These are phyloP conservation scores for Brenthis ino DNA, from an alignment of 2,888 invertebrate species.

Conservation along the genomic window DNA sequence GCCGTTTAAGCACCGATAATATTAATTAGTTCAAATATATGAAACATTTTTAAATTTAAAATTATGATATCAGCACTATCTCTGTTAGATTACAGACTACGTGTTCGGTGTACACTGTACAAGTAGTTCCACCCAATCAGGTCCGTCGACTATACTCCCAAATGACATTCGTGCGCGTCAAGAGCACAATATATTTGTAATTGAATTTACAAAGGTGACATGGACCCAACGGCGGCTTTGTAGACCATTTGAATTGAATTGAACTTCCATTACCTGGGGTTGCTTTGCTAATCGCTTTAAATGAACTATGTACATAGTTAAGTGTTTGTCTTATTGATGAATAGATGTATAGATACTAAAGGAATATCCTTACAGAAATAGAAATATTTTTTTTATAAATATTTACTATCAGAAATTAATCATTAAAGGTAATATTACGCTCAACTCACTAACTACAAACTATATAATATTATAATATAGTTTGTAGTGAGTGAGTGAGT, in stretches of 20 bases:
- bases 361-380: no score
- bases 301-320: not conserved
- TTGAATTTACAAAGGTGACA: conserved; percentile 25
- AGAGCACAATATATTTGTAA: conserved; percentile 20
- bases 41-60: no score
- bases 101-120: not conserved
- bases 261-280: conserved; percentile 12
- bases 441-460: no score
- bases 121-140: conserved; percentile 4
- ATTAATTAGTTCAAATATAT: no score
- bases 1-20: no score
- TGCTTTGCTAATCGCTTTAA: conserved; percentile 7
- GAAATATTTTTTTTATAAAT: no score
- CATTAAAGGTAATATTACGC: no score
- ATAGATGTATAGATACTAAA: not conserved
- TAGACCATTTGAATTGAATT: conserved; percentile 8
- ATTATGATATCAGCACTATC: conserved; percentile 10
- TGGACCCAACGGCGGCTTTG: conserved; percentile 13
- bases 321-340: not conserved
- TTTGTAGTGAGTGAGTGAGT: no score
- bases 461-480: no score
- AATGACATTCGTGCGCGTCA: conserved; percentile 19
- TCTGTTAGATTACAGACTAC: not conserved
- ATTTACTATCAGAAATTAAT: no score
- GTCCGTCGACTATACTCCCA: conserved; percentile 8